Evolutionary conservation across 1,140 invertebrate genomes (phyloP), one percentile per base, ranked within the genome.

Genomic region (Sminthurides bifidus): DNA sequence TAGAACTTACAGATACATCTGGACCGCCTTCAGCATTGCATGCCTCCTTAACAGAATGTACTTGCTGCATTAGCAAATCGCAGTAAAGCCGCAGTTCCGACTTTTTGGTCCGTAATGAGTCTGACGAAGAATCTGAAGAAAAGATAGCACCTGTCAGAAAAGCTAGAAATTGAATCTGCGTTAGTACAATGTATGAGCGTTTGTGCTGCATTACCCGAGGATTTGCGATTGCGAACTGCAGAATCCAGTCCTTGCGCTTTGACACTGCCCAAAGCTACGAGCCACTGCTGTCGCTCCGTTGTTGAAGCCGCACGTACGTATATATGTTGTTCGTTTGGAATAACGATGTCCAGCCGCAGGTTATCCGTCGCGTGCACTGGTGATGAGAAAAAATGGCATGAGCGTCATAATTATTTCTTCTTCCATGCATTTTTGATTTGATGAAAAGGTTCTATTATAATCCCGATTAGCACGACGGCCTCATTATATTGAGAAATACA

Each of bases 51-150:
- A 87, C 75, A 29, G 78, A 78, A 74, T 87, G 83, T 10, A 87
- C 82, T 72, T 87, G 84, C 70, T 87, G 84, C 82, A 87, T 87
- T 51, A 88, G 71, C 17, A 87, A 72, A 72, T 87, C 84, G 76
- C 84, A 86, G 68, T 87, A 87, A 15, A 87, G 70, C 58, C 83
- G 72, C 38, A 88, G 70, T 71, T 88, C 84, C 40, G 83, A 85
- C 66, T 84, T 84, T 68, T 87, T 88, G 30, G 79, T 74, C 69
- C 78, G 80, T n/a, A 83, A 63, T 35, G 72, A 66, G 68, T 82
- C 75, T 17, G 72, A 12, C 38, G 6, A 52, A 35, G 33, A 35
- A 35, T 35, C 33, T n/a, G n/a, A 12, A 35, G 10, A 12, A 12
- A 12, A 35, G n/a, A 12, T 35, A 35, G 33, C 40, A 43, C 15